Evolutionary conservation across 2,797 vertebrate species (phyloP).

Genomic region (Sebastes kiyomatsui): DNA sequence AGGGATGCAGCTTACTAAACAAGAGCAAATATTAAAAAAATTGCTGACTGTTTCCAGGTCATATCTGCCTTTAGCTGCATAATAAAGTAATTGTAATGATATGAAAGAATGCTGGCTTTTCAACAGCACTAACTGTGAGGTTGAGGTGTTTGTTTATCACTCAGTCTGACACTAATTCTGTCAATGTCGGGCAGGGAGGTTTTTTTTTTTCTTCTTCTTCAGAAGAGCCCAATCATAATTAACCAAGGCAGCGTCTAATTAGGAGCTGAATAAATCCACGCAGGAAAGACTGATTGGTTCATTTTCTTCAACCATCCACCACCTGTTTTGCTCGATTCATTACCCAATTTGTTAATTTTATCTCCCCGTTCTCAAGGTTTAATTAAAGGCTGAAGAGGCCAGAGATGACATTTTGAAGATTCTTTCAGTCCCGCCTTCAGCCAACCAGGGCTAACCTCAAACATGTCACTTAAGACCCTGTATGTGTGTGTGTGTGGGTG

Average conservation of each 20-base stretch:
- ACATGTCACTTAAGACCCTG: slow-evolving; percentile 32
- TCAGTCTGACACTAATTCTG: slow-evolving; percentile 77
- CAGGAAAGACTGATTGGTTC: slow-evolving; percentile 86
- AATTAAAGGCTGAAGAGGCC: slow-evolving; percentile 84
- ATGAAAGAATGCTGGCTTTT: slow-evolving; percentile 14
- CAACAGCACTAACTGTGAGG: slow-evolving; percentile 43
- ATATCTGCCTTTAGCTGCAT: background rate
- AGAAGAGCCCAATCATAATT: slow-evolving; percentile 86
- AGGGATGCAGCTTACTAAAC: background rate
- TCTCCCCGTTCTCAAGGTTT: slow-evolving; percentile 81
- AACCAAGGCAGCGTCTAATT: slow-evolving; percentile 86
- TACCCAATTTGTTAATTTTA: slow-evolving; percentile 87
- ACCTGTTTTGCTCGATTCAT: slow-evolving; percentile 86
- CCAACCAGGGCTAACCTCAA: slow-evolving; percentile 56
- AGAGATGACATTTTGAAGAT: slow-evolving; percentile 83
- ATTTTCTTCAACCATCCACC: slow-evolving; percentile 85
- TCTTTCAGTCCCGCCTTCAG: slow-evolving; percentile 67
- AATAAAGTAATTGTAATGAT: background rate
- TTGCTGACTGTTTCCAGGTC: background rate
- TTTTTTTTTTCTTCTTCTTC: slow-evolving; percentile 40
- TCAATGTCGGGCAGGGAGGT: slow-evolving; percentile 52
- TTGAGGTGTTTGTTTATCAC: slow-evolving; percentile 80
- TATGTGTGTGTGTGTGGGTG: slow-evolving; percentile 1
- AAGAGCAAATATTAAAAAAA: background rate
- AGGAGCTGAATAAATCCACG: slow-evolving; percentile 84